Evolutionary conservation across 2,113 vertebrate species (phyloP), one percentile per base, ranked within the genome.

Genomic region (Mesocricetus auratus): DNA sequence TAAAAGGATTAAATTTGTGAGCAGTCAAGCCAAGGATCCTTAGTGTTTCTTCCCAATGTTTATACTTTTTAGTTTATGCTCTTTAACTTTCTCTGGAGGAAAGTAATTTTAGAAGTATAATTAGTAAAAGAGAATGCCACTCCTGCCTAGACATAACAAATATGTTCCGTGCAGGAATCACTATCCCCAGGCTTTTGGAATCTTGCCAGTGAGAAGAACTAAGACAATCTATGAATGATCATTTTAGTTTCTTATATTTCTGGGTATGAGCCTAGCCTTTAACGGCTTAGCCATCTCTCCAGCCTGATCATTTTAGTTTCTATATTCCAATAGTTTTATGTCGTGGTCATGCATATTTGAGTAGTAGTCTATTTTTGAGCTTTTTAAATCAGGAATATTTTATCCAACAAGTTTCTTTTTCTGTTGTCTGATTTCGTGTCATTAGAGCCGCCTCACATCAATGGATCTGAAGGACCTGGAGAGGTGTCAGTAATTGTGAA

Each of bases 361-460:
- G 16, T 29, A 81, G 26, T 12, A 47, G 73, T 94, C 83, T 83
- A 33, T 85, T 85, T 82, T 45, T 16, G 85, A 33, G 4, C 78
- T 86, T 92, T 96, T 74, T 42, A 91, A 58, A 68, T 77, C 13
- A 50, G 60, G 11, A 74, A 7, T 94, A 60, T 74, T 78, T 74
- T 89, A 42, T 96, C 66, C 75, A 96, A 42, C 3, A 79, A n/a
- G 21, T 91, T 64, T 33, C 95, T 68, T 91, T 90, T 77, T 9
- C 77, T 60, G 19, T 11, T 39, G 90, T 96, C 96, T 85, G 3
- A 50, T 95, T 97, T 66, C 1, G 85, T 91, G 88, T 95, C 47
- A 74, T 0, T 98, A 99, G 99, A 99, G n/a, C 99, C 99, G 3
- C 99, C 99, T 77, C 98, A n/a, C 82, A 99, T 99, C 95, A 99